A percentile compares a stretch with the other conserved stretches of the same genome.
Conservation (phyloP, 1,140 invertebrate genomes). For the Xylocopa sonorina region DNA sequence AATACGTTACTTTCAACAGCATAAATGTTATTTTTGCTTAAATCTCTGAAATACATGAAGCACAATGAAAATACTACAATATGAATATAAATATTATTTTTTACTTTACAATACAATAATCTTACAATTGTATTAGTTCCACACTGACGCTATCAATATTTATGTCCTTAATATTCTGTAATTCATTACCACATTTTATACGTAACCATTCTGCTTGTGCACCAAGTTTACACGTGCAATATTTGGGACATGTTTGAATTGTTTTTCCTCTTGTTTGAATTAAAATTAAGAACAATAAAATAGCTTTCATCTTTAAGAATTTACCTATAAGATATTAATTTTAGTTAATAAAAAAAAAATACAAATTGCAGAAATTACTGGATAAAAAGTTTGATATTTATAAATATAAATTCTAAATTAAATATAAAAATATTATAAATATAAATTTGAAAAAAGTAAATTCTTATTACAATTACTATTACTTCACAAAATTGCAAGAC, state of each 20-base stretch:
- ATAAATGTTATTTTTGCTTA: conserved; percentile 90
- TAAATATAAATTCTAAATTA: neutral
- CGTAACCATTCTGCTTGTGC: conserved; percentile 77
- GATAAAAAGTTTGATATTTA: no score
- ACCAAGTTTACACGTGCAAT: conserved; percentile 77
- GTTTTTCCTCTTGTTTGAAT: conserved; percentile 64
- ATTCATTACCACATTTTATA: conserved; percentile 74
- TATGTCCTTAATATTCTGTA: conserved; percentile 75
- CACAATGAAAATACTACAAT: conserved; percentile 12
- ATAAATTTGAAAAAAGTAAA: neutral
- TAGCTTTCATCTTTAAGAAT: conserved; percentile 67
- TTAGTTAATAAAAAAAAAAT: conserved; percentile 29
- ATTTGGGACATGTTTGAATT: conserved; percentile 71
- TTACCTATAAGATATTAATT: conserved; percentile 36
- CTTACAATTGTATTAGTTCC: conserved; percentile 78
- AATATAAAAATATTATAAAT: neutral
- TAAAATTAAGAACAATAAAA: conserved; percentile 69
- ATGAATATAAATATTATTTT: neutral
- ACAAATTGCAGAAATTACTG: no score
- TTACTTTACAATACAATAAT: conserved; percentile 7
- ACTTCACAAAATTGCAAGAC: no score
- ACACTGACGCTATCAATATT: conserved; percentile 73
- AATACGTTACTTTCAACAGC: conserved; percentile 89
- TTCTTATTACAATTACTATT: neutral
- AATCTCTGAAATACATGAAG: conserved; percentile 83